Conservation (phyloP, 2,113 vertebrate genomes). For the Cisticola juncidis region DNA sequence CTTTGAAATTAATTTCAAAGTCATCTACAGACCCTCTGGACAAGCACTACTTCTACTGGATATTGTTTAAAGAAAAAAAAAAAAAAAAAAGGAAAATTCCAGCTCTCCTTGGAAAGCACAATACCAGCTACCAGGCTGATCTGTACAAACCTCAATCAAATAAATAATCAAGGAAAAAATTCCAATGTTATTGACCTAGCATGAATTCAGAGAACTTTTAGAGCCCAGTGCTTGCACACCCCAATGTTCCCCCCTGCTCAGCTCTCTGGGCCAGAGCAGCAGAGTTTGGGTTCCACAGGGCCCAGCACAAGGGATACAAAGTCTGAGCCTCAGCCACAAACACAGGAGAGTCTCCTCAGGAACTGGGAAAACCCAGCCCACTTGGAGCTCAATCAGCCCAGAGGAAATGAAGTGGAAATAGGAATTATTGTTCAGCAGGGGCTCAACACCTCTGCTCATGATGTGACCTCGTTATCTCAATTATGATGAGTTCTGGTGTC, state of each 20-base stretch:
- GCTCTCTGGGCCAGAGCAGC: neutral
- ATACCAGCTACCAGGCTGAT: neutral
- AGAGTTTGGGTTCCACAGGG: neutral
- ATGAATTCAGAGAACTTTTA: neutral
- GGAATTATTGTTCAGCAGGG: neutral
- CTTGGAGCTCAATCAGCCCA: neutral
- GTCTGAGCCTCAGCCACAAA: neutral
- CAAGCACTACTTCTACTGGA: accelerated
- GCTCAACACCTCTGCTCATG: neutral
- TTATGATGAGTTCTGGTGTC: neutral
- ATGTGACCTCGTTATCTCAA: neutral
- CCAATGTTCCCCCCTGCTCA: accelerated
- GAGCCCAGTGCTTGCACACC: neutral
- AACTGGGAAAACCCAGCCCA: neutral
- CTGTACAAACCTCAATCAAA: neutral
- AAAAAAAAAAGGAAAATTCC: neutral
- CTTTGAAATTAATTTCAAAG: neutral
- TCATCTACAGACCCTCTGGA: neutral
- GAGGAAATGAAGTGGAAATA: neutral
- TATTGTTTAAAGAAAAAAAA: neutral
- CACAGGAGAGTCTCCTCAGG: accelerated
- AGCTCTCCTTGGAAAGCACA: neutral
- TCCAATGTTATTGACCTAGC: accelerated
- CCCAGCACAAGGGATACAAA: neutral
- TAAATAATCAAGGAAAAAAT: neutral